Base-by-base conservation (phyloP, 2,888 invertebrate genomes). In the Quadriops clusia region DNA sequence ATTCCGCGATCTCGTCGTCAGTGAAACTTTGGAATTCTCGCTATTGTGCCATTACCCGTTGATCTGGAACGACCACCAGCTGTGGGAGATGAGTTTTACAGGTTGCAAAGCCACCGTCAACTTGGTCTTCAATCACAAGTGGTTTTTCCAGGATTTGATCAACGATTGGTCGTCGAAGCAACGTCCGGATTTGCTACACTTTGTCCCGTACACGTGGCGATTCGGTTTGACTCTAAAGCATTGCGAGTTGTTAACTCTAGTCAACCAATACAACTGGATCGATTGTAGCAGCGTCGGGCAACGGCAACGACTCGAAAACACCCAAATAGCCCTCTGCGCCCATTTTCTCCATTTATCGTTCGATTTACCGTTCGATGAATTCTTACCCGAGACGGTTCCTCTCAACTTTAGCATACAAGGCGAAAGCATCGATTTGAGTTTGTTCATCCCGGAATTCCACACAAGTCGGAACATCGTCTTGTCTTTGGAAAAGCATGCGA, bases 211-310 rank as follows among this genome's bases (percentile, higher is more conserved):
- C 60, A 91, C 91, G 0, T 95, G 93, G 83, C 82, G 86, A 54
- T 84, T 98, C 49, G 84, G 81, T 37, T 66, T 97, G 37, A 68
- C 87, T 5, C 63, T 94, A 12, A 93, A 95, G 58, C 91, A 95
- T 60, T 94, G 95, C 61, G 94, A 98, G 63, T 69, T 98, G 9
- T 73, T 95, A 2, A 86, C 91, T 22, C 65, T 90, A 9, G 82
- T 90, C 50, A 98, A 97, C 63, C 90, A 97, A 56, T 87, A 87
- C 60, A 98, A 98, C 61, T 98, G 97, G 98, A 84, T 98, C 43
- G 97, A 98, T 61, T 95, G 95, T 49, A 89, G 91, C 31, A 91
- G 91, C 14, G 87, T 90, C 28, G 85, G 89, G 47, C 89, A 89
- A 58, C 45, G 52, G 30, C 57, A 53, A 33, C 47, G 55, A 24